These are phyloP conservation scores for Solen grandis DNA, from an alignment of 1,140 invertebrate species.

Conservation along the genomic window DNA sequence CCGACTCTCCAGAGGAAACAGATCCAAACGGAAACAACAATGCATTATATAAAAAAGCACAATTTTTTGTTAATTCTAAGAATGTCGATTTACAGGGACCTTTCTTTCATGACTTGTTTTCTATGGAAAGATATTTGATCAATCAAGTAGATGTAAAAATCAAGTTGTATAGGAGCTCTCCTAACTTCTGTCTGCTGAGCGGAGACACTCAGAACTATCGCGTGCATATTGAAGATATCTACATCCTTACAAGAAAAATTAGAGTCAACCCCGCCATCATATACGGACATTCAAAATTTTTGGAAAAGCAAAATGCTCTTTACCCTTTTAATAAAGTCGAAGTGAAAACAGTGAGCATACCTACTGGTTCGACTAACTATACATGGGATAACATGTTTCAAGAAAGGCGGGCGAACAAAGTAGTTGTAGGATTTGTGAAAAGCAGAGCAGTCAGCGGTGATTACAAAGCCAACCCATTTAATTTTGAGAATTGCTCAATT, in stretches of 20 bases:
- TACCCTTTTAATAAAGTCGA: too few relatives aligned
- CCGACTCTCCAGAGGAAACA: not conserved
- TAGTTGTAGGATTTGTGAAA: constrained; percentile 16
- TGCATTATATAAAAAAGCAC: not conserved
- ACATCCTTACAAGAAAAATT: constrained; percentile 10
- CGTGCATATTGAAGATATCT: constrained; percentile 16
- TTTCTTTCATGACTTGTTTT: constrained; percentile 42
- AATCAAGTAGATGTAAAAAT: constrained; percentile 29
- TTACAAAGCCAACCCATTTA: too few relatives aligned
- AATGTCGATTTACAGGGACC: constrained; percentile 44
- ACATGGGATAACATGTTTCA: too few relatives aligned
- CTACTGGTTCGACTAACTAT: too few relatives aligned
- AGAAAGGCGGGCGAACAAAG: constrained; percentile 20
- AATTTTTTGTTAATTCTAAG: not conserved
- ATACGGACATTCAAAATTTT: constrained; percentile 8
- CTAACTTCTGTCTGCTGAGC: not conserved
- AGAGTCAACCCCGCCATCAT: constrained; percentile 24
- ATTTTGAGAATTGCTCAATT: constrained; percentile 37
- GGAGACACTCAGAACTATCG: constrained; percentile 7
- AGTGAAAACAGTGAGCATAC: too few relatives aligned
- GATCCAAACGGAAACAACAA: constrained; percentile 11
- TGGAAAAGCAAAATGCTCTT: too few relatives aligned
- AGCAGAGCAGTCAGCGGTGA: not conserved
- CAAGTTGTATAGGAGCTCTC: constrained; percentile 6
- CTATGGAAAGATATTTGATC: constrained; percentile 24